Evolutionary conservation across 2,888 invertebrate species (phyloP), one percentile per base, ranked within the genome.

Genomic region (Andrena hattorfiana): DNA sequence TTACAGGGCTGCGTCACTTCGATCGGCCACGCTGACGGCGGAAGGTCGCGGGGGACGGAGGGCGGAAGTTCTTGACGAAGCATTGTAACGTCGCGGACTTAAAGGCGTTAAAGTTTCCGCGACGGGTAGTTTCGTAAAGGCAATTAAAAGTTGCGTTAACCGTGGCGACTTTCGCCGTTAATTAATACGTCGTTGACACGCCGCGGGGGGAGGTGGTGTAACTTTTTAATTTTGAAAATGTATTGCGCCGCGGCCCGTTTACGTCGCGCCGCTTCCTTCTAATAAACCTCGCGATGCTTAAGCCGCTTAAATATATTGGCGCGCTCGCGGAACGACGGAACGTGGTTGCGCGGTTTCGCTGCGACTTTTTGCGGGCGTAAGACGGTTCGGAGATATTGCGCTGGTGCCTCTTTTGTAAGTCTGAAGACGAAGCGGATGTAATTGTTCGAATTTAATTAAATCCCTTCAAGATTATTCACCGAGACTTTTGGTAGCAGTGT

Each of bases 151-250:
- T 81, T 81, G 48, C 42, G 51, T 67, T 51, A 68, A 71, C 69
- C 64, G 59, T 51, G 35, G 59, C 60, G 70, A 79, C 76, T 85
- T 86, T 71, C 63, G 56, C 64, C 73, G 60, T 84, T 83, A 81
- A 86, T 85, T 86, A 86, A 81, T 84, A 81, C 70, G 74, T 77
- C 74, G 86, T 84, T 79, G 74, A 71, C 80, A 70, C 35, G 67
- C 56, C 56, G 51, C 35, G 26, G 63, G 64, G 75, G 1, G 59
- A 63, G 71, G 8, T n/a, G 54, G 56, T 51, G 56, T 59, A 69
- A 84, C 76, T 85, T 86, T 86, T 78, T 77, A 77, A 86, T 85
- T 74, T 81, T n/a, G 71, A 56, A 42, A 81, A 72, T 63, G 77
- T 56, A 77, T 69, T 28, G 66, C 56, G 26, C 2, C 23, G n/a